Percentiles rank a stretch among this genome's conserved stretches.
phyloP scores from a whole-genome alignment of 2,113 vertebrate species.

The Phycodurus eques region DNA sequence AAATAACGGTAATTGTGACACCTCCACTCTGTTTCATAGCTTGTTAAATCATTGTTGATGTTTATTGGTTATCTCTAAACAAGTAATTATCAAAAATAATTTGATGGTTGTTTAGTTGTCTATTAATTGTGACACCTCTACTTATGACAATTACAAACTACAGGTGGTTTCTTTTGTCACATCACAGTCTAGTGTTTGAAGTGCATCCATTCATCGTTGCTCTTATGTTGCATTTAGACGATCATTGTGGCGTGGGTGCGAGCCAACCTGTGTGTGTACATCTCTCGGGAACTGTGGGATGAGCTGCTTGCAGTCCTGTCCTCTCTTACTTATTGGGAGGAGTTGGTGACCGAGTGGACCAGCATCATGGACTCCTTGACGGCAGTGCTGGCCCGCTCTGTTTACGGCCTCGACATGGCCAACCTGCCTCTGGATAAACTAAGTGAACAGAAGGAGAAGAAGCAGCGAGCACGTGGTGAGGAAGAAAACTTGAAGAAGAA shows the following conservation, averaged over 20 bases:
- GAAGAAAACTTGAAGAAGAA: background rate
- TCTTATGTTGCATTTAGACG: conserved; percentile 74
- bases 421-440: conserved; percentile 94
- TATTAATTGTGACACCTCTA: no score
- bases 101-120: no score
- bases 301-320: conserved; percentile 91
- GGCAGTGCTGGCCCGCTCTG: conserved; percentile 86
- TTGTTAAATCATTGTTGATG: no score
- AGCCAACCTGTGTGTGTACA: conserved; percentile 91
- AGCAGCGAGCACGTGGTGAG: conserved; percentile 91
- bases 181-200: background rate
- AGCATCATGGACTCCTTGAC: conserved; percentile 98
- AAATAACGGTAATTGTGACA: no score
- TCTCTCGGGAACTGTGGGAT: conserved; percentile 97
- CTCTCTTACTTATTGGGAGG: conserved; percentile 92
- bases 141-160: background rate
- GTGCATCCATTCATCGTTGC: conserved; percentile 9
- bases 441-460: conserved; percentile 97
- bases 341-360: conserved; percentile 93
- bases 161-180: background rate
- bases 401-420: conserved; percentile 92
- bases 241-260: conserved; percentile 97
- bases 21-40: no score
- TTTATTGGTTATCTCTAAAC: no score
- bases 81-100: no score